These are phyloP conservation scores for Sarcophaga bullata DNA, from an alignment of 1,140 invertebrate genomes.

Conservation along the genomic window DNA sequence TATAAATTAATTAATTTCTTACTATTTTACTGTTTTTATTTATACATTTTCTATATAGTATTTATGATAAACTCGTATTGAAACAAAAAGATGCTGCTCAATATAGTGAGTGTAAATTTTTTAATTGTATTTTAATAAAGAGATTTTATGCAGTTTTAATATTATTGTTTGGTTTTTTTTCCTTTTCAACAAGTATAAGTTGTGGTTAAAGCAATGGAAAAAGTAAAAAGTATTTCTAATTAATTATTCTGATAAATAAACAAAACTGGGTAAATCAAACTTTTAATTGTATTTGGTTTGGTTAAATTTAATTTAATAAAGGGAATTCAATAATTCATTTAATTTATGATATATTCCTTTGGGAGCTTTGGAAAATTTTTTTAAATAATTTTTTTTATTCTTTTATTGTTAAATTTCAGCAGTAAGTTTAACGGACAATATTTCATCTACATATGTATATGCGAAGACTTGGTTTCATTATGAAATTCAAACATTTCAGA, in stretches of 20 bases:
- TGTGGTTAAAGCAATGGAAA: neutral
- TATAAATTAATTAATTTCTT: neutral
- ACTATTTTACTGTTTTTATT: constrained; percentile 16
- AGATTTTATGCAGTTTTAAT: constrained; percentile 11
- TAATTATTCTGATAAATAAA: neutral
- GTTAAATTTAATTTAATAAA: too few species aligned
- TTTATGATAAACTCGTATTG: constrained; percentile 28
- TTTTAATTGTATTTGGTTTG: neutral
- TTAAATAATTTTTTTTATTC: too few species aligned
- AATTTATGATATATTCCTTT: too few species aligned
- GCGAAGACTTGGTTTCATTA: too few species aligned
- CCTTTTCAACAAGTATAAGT: too few species aligned
- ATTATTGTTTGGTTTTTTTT: too few species aligned
- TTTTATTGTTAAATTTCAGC: too few species aligned
- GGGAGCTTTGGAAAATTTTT: too few species aligned
- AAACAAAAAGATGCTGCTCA: constrained; percentile 22
- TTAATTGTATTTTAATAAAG: neutral
- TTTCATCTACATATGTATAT: too few species aligned
- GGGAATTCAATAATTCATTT: too few species aligned
- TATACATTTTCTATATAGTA: neutral
- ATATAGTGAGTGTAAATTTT: neutral
- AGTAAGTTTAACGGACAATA: too few species aligned
- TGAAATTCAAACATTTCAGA: too few species aligned
- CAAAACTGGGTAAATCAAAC: neutral
- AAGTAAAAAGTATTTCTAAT: neutral